Evolutionary conservation across 92 coral and sea anemone genomes (phyloP).

Genomic region (Muricea muricata): DNA sequence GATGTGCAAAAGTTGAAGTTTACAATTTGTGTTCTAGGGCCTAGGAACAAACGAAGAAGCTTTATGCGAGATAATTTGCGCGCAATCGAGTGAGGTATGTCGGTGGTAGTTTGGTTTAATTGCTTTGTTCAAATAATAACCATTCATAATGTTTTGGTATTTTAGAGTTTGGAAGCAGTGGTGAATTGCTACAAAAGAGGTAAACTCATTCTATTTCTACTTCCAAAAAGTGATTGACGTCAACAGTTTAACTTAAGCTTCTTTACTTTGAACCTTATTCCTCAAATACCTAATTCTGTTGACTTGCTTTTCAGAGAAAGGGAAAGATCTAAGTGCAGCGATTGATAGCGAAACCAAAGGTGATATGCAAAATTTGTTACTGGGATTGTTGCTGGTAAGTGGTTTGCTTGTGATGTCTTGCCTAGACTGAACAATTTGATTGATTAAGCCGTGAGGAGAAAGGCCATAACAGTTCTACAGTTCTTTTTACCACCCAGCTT

Average conservation of each 20-base stretch:
- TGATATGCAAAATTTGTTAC: slow-evolving; percentile 5
- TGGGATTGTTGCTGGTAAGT: slow-evolving; percentile 30
- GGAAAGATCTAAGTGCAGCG: neutral
- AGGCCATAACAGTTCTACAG: no score
- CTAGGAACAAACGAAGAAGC: slow-evolving; percentile 78
- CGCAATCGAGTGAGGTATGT: slow-evolving; percentile 74
- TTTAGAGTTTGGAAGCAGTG: slow-evolving; percentile 75
- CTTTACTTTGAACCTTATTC: no score
- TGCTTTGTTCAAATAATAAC: no score
- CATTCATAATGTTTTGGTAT: neutral
- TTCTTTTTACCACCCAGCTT: no score
- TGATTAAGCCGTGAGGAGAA: no score
- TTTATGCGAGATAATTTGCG: slow-evolving; percentile 77
- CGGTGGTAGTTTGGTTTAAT: no score
- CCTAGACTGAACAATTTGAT: no score
- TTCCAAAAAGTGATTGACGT: no score
- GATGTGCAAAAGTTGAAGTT: no score
- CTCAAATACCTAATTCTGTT: neutral
- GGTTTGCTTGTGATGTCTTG: neutral
- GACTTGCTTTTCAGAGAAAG: slow-evolving; percentile 2
- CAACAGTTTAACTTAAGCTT: no score
- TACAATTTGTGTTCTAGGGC: slow-evolving; percentile 65
- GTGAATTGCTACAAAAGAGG: slow-evolving; percentile 67
- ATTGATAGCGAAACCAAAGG: slow-evolving; percentile 10
- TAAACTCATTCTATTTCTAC: neutral